Conservation (phyloP, 2,888 invertebrate species). For the Nineta flava region DNA sequence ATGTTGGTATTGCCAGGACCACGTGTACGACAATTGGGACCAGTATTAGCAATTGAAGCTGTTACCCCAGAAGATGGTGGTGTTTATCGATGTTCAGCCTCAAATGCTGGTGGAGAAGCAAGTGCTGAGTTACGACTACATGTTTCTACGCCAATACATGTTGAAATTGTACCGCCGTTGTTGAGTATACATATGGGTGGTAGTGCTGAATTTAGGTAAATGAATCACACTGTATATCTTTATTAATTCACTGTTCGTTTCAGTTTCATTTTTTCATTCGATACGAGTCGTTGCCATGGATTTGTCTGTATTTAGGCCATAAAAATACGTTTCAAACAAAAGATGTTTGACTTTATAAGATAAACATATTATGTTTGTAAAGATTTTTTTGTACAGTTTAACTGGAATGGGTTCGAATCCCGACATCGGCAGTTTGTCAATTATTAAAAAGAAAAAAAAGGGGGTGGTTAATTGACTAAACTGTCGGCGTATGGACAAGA, state of each 20-base stretch:
- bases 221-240: constrained; percentile 8
- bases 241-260: background rate
- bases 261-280: no score
- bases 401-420: no score
- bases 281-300: no score
- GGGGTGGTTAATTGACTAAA: no score
- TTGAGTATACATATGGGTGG: constrained; percentile 60
- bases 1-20: constrained; percentile 45
- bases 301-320: background rate
- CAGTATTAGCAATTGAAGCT: constrained; percentile 52
- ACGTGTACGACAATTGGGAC: constrained; percentile 46
- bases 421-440: no score
- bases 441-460: no score
- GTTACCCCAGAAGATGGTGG: constrained; percentile 53
- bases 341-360: no score
- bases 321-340: no score
- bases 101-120: constrained; percentile 53
- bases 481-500: no score
- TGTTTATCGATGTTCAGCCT: constrained; percentile 48
- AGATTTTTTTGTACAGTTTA: no score
- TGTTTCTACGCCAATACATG: constrained; percentile 48
- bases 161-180: constrained; percentile 46
- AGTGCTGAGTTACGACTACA: constrained; percentile 48
- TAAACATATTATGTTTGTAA: no score
- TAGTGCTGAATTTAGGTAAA: constrained; percentile 48